These are phyloP conservation scores for Heliangelus exortis DNA, from an alignment of 2,797 vertebrate genomes.

Conservation along the genomic window DNA sequence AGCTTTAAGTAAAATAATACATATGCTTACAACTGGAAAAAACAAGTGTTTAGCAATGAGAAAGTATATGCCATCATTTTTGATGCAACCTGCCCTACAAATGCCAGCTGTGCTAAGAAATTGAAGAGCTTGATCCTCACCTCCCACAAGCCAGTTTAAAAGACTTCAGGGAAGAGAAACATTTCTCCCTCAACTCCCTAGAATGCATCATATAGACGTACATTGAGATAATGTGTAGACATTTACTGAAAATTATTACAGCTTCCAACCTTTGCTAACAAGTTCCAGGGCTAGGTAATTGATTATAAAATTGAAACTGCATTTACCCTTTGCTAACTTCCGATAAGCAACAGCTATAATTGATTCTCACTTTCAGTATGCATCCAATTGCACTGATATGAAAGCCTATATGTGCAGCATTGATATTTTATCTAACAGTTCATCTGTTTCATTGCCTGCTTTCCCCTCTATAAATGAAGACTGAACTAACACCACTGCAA, in stretches of 20 bases:
- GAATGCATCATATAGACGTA: background rate
- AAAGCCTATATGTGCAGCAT: background rate
- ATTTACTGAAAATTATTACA: slow-evolving; percentile 44
- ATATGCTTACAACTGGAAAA: background rate
- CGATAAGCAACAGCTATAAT: slow-evolving; percentile 35
- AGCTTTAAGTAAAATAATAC: background rate
- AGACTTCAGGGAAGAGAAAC: background rate
- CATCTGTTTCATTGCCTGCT: background rate
- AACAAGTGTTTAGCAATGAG: background rate
- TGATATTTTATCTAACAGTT: background rate
- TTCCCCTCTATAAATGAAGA: background rate
- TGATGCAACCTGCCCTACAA: background rate
- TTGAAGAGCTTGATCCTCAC: background rate
- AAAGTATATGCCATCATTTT: background rate
- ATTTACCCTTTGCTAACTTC: slow-evolving; percentile 42
- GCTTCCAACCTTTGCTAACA: slow-evolving; percentile 42
- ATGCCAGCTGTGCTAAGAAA: background rate
- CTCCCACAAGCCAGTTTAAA: background rate
- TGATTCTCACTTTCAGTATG: slow-evolving; percentile 9
- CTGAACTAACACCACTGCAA: background rate
- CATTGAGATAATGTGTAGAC: background rate
- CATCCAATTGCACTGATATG: background rate
- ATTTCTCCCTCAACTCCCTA: background rate
- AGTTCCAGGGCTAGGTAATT: slow-evolving; percentile 27
- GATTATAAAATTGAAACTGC: slow-evolving; percentile 43